Base-by-base conservation (phyloP, 2,888 invertebrate species). In the Diaperis boleti region DNA sequence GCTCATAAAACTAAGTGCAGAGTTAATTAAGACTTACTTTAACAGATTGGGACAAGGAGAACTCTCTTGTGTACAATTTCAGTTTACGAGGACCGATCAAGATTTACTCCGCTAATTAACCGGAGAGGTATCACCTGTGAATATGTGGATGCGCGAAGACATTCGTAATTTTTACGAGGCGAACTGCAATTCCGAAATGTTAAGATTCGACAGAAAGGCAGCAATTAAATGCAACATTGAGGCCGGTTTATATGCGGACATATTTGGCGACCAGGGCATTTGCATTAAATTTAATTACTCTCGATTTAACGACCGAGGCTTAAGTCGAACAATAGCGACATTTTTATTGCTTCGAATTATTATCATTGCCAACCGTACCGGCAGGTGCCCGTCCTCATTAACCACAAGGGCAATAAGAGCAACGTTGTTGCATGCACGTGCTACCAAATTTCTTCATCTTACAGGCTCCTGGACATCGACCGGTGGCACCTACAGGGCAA, bases 401-500 rank as follows among this genome's bases (percentile, higher is more conserved):
- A 33, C 33, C 33, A 13, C 33, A 33, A 33, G 2, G 13, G 13
- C 13, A 33, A 33, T 33, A 33, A 33, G 8, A 22, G 18, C 31
- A 49, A 49, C 33, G 15, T 33, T 49, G 49, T 31, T 18, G 35
- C 50, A 45, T 15, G 17, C 37, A 45, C 22, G n/a, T 11, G 26
- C n/a, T 45, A 4, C 8, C 17, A 22, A 57, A 22, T 62, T 65
- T 39, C n/a, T 26, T 26, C 26, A 26, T 26, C n/a, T 26, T 26
- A 26, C 83, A 93, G 92, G 39, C 79, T 93, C 13, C 80, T 94
- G 45, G 91, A 90, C 69, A 85, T 89, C 1, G 88, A 91, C 31
- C 83, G 84, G 1, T 92, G 92, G 92, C 80, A 83, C 59, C 78
- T 81, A 55, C 74, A 78, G 37, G 82, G 84, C 47, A 84, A 85